Conservation (phyloP, 2,888 invertebrate species). For the Coenonympha arcania region DNA sequence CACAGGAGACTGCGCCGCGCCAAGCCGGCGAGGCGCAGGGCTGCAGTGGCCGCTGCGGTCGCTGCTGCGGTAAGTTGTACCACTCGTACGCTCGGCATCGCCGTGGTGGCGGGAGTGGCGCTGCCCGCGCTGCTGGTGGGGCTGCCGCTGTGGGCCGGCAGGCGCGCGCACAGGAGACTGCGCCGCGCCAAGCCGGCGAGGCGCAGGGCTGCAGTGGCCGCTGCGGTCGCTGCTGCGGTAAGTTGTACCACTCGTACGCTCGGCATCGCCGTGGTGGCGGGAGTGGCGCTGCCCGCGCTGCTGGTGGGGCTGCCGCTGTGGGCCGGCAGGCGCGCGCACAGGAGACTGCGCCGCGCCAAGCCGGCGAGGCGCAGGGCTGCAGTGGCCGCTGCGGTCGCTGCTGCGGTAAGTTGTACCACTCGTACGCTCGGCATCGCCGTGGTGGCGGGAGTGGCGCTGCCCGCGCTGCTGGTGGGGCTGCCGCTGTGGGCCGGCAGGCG, state of each 20-base stretch:
- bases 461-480: slow-evolving; percentile 92
- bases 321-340: slow-evolving; percentile 92
- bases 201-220: slow-evolving; percentile 84
- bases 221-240: slow-evolving; percentile 89
- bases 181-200: slow-evolving; percentile 82
- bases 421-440: too few relatives aligned
- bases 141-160: slow-evolving; percentile 96
- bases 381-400: slow-evolving; percentile 87
- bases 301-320: slow-evolving; percentile 94
- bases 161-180: slow-evolving; percentile 87
- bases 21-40: slow-evolving; percentile 83
- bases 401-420: slow-evolving; percentile 88
- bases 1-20: slow-evolving; percentile 83
- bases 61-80: slow-evolving; percentile 88
- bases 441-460: too few relatives aligned
- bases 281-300: too few relatives aligned
- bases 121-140: slow-evolving; percentile 93
- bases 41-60: slow-evolving; percentile 87
- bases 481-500: slow-evolving; percentile 97
- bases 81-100: too few relatives aligned
- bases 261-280: too few relatives aligned
- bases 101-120: too few relatives aligned
- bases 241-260: too few relatives aligned
- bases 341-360: slow-evolving; percentile 81
- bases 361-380: slow-evolving; percentile 85